Evolutionary conservation across 2,797 vertebrate species (phyloP).

Genomic region (Spheniscus humboldti): DNA sequence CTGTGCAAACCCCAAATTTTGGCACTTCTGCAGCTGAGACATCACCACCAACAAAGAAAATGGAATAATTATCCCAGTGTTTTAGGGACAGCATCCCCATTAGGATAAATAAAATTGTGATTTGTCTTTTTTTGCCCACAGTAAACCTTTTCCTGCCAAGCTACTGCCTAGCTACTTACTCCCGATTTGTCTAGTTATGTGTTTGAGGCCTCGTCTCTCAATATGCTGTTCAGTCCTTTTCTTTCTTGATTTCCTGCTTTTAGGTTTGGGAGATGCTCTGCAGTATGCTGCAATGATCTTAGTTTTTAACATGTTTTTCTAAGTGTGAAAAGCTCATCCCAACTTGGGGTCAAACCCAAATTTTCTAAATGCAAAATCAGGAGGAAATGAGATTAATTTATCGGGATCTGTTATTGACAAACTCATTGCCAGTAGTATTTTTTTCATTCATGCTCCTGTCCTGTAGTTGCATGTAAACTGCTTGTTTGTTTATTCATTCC

Average conservation of each 20-base stretch:
- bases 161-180: neutral
- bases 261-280: neutral
- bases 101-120: neutral
- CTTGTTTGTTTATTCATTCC: neutral
- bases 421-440: neutral
- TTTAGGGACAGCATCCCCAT: neutral
- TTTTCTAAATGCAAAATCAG: neutral
- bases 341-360: neutral
- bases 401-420: neutral
- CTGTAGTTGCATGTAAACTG: neutral
- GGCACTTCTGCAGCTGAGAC: neutral
- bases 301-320: neutral
- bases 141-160: neutral
- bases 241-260: neutral
- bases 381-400: neutral
- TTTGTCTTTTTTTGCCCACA: neutral
- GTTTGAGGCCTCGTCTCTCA: neutral
- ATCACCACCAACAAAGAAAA: neutral
- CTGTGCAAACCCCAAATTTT: neutral
- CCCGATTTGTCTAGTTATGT: neutral
- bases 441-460: neutral
- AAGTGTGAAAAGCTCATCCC: neutral
- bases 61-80: neutral
- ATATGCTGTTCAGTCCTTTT: neutral
- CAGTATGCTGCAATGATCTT: neutral